A percentile compares a stretch with the other conserved stretches of the same genome.
Evolutionary conservation across 2,888 invertebrate genomes (phyloP).

Genomic region (Caenorhabditis virilis): DNA sequence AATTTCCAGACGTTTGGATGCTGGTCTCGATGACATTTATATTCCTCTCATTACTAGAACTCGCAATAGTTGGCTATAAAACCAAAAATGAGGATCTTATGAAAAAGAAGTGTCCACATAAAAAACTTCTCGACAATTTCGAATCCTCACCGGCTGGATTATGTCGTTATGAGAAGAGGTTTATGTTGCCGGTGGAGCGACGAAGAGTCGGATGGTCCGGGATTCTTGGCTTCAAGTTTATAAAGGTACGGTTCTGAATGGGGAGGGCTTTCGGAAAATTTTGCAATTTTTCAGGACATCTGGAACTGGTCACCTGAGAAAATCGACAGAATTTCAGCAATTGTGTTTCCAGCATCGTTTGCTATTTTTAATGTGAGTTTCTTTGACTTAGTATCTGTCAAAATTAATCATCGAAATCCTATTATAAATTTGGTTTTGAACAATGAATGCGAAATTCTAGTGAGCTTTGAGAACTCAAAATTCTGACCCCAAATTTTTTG

Average conservation of each 20-base stretch:
- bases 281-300: slow-evolving; percentile 15
- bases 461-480: no score
- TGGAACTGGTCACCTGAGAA: slow-evolving; percentile 59
- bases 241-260: not conserved
- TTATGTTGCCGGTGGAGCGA: slow-evolving; percentile 54
- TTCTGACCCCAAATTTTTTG: no score
- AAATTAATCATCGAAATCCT: no score
- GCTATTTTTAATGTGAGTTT: slow-evolving; percentile 67
- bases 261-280: not conserved
- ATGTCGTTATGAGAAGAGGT: slow-evolving; percentile 53
- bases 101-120: slow-evolving; percentile 53
- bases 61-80: slow-evolving; percentile 67
- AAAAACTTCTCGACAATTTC: slow-evolving; percentile 51
- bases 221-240: slow-evolving; percentile 7
- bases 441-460: no score
- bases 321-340: slow-evolving; percentile 60
- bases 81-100: slow-evolving; percentile 58
- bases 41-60: slow-evolving; percentile 64
- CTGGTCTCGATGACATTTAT: slow-evolving; percentile 67
- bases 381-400: not conserved
- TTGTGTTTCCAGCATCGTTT: slow-evolving; percentile 66
- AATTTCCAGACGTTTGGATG: slow-evolving; percentile 68
- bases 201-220: slow-evolving; percentile 24
- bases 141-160: slow-evolving; percentile 51
- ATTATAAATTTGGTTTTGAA: no score